A percentile compares a stretch with the other conserved stretches of the same genome.
These are phyloP conservation scores for Porites lutea DNA, from an alignment of 64 coral and sea anemone species.

Conservation along the genomic window DNA sequence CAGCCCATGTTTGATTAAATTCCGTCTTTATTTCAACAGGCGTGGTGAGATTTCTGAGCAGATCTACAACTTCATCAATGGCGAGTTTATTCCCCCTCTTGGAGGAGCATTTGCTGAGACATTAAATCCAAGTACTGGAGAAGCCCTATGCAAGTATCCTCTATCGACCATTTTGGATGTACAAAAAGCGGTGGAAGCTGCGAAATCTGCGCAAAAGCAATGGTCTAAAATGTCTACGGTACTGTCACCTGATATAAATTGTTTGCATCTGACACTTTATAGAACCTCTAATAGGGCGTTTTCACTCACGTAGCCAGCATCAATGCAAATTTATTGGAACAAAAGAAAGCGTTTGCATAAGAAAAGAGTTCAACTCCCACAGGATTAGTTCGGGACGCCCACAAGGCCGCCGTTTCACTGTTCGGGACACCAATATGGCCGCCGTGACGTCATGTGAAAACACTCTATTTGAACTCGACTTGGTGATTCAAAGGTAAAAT, in stretches of 20 bases:
- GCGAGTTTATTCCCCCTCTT: slow-evolving; percentile 48
- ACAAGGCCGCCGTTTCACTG: too few species aligned
- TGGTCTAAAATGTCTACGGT: slow-evolving; percentile 53
- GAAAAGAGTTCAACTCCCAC: too few species aligned
- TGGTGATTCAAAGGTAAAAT: too few species aligned
- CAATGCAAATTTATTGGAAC: too few species aligned
- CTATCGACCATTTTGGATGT: slow-evolving; percentile 16
- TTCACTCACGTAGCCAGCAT: too few species aligned
- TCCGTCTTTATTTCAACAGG: neutral
- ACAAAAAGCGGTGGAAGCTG: slow-evolving; percentile 47
- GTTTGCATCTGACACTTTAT: neutral
- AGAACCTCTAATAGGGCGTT: too few species aligned
- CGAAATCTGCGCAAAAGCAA: slow-evolving; percentile 10
- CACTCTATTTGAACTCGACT: too few species aligned
- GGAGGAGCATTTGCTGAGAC: slow-evolving; percentile 21
- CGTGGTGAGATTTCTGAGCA: slow-evolving; percentile 40
- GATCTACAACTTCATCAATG: slow-evolving; percentile 67
- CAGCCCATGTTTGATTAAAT: too few species aligned
- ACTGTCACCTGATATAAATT: neutral
- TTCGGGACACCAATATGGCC: too few species aligned
- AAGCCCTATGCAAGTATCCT: slow-evolving; percentile 45
- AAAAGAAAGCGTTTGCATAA: too few species aligned
- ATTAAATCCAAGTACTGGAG: slow-evolving; percentile 54
- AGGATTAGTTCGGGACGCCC: too few species aligned
- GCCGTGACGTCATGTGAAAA: too few species aligned